Evolutionary conservation across 2,113 vertebrate species (phyloP).

Genomic region (Burhinus oedicnemus): DNA sequence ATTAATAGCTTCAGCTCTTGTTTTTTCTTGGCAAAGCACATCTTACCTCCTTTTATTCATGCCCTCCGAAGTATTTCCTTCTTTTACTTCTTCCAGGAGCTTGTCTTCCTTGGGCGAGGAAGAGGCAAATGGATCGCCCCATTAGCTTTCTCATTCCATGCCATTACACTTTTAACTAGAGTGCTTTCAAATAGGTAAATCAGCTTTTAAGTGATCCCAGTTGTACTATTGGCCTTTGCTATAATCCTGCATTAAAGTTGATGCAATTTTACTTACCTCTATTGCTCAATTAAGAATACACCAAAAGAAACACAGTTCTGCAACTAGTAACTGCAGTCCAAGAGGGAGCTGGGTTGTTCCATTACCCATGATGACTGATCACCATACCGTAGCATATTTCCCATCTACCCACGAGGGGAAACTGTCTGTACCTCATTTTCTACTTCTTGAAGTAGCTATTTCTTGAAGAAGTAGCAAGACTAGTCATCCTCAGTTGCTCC

Average conservation of each 20-base stretch:
- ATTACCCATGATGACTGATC: neutral
- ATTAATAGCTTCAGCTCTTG: neutral
- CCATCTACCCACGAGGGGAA: fast-evolving
- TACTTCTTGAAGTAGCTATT: neutral
- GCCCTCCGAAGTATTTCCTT: neutral
- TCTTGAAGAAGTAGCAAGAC: neutral
- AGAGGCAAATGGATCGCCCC: neutral
- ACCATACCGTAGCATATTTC: fast-evolving
- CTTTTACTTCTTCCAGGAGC: neutral
- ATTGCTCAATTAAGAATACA: neutral
- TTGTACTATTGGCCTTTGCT: neutral
- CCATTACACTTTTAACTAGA: constrained; percentile 2
- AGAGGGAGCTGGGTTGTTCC: neutral
- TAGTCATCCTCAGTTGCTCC: fast-evolving
- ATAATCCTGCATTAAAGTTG: neutral
- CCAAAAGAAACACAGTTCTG: neutral
- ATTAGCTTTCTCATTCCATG: neutral
- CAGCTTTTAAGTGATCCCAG: constrained; percentile 33
- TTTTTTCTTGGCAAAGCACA: neutral
- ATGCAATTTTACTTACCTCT: constrained; percentile 39
- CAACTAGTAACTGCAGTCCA: neutral
- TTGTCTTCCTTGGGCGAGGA: neutral
- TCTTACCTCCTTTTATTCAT: neutral
- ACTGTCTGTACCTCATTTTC: neutral
- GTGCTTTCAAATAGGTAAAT: constrained; percentile 14